Evolutionary conservation across 2,888 invertebrate genomes (phyloP), one percentile per base, ranked within the genome.

Genomic region (Gordius sp.): DNA sequence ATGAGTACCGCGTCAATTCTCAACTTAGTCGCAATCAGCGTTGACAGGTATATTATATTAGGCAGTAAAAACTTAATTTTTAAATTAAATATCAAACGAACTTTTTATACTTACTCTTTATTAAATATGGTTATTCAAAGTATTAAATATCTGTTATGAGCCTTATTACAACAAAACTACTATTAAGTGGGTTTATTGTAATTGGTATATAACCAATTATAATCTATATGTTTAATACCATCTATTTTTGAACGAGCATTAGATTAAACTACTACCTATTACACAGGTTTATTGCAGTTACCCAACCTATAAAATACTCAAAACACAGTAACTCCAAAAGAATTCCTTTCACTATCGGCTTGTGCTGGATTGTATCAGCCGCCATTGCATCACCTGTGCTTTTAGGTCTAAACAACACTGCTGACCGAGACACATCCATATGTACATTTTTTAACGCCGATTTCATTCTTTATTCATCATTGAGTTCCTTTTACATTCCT

Each of bases 401-500:
- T 56, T 75, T 91, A 63, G 93, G 93, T 39, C 78, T 91, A 64
- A 93, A 93, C 73, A 82, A 85, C 69, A 83, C 85, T 1, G 81
- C 82, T 0, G 78, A 82, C 67, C 74, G 85, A 61, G 76, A 77
- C 65, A 78, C 79, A 61, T 79, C 80, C 68, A 78, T 80, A 65
- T 97, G 97, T 73, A 77, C 83, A 64, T 91, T 97, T 76, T 89
- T 89, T 73, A 93, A 89, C 72, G 81, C 86, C 63, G 84, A 89
- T 73, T 97, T 93, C 72, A 83, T 93, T 68, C 82, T 97, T 67
- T 89, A 85, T 73, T 93, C 91, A 16, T 93, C 93, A 58, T 76
- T 97, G 63, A 84, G 85, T 62, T 93, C 93, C 65, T 97, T 97
- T 77, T 97, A 89, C 73, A 87, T 97, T 66, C 97, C 97, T 39